Percentiles rank a stretch among this genome's conserved stretches.
Evolutionary conservation across 2,113 vertebrate genomes (phyloP).

Genomic region (human (Homo sapiens)): DNA sequence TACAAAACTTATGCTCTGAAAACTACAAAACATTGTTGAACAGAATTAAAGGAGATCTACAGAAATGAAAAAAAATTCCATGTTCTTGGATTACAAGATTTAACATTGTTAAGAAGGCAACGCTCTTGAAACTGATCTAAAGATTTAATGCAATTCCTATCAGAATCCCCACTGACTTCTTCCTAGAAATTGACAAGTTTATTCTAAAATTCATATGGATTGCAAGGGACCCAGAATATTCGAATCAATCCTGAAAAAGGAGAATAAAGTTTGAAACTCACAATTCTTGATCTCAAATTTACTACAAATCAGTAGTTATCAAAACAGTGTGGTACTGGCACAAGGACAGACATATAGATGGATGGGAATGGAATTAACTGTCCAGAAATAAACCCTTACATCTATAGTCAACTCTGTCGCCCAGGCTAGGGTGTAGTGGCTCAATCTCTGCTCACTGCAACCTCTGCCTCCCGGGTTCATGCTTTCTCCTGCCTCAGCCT

Average conservation of each 20-base stretch:
- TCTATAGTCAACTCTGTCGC: neutral
- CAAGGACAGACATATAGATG: neutral
- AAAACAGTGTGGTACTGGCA: neutral
- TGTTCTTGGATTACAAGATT: no score
- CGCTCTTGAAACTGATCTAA: no score
- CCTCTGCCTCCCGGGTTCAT: no score
- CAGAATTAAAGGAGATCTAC: no score
- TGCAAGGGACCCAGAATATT: neutral
- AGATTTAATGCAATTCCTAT: no score
- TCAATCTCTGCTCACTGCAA: no score
- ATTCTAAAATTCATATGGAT: neutral
- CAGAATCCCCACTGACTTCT: neutral
- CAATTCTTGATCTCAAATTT: neutral
- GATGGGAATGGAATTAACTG: neutral
- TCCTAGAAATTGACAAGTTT: neutral
- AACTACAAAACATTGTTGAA: no score
- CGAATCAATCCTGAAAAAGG: neutral
- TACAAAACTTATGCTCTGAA: no score
- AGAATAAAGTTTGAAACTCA: neutral
- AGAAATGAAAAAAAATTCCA: no score
- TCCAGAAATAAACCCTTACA: neutral
- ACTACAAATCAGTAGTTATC: neutral
- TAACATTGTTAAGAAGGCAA: no score
- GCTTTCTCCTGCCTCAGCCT: no score
- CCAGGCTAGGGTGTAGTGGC: no score